Percentiles rank a stretch among this genome's conserved stretches.
Conservation (phyloP, 2,797 vertebrate species). For the Pitangus sulphuratus region DNA sequence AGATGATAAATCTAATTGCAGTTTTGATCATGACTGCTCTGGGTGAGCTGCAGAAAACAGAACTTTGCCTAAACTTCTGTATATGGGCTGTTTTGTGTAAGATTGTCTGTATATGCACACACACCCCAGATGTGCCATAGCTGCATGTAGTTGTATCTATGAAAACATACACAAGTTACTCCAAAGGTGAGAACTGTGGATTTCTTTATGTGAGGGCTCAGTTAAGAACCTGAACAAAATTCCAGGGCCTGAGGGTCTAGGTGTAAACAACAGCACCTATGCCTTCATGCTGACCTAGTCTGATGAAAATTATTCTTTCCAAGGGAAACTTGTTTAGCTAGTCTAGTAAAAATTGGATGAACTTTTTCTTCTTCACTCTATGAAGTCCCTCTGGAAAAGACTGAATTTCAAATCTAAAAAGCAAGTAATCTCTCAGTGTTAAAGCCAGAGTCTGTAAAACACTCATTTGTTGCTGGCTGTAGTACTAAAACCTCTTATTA, state of each 20-base stretch:
- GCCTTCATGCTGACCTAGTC: not conserved
- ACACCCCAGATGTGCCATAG: accelerated
- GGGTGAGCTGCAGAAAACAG: not conserved
- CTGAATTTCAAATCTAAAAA: not conserved
- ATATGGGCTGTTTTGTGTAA: not conserved
- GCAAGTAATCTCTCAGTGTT: not conserved
- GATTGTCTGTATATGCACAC: not conserved
- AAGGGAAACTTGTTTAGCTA: not conserved
- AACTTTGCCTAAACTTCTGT: not conserved
- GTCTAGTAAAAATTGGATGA: not conserved
- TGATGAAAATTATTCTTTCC: not conserved
- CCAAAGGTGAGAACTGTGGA: not conserved
- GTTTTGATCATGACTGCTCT: not conserved
- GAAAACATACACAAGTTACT: not conserved
- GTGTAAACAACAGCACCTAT: not conserved
- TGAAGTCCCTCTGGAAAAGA: not conserved
- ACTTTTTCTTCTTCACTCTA: not conserved
- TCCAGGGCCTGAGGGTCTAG: not conserved
- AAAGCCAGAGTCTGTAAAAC: not conserved
- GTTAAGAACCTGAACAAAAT: not conserved
- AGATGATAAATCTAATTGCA: not conserved
- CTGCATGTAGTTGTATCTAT: not conserved
- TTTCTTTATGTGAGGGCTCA: not conserved
- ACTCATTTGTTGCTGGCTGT: not conserved
- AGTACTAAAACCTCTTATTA: not conserved